Evolutionary conservation across 2,888 invertebrate genomes (phyloP), one percentile per base, ranked within the genome.

Genomic region (Peribatodes rhomboidaria): DNA sequence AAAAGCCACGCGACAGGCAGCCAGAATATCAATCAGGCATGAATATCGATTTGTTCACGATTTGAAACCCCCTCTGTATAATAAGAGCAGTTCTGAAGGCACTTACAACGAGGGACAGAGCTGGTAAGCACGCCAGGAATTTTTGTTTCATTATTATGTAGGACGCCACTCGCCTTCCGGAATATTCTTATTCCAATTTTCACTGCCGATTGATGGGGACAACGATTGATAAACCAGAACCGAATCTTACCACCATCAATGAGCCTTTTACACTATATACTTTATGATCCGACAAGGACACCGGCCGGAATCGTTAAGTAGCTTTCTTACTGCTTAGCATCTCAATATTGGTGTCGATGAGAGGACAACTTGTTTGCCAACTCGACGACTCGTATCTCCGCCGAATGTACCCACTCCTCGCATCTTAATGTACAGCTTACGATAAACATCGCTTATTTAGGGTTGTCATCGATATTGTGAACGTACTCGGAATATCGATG

Each of bases 111-210:
- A 44, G 14, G 27, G 68, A 61, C 67, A 37, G 22, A 60, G 58
- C 56, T 46, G 9, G 54, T 50, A 33, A 65, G 56, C 67, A 61
- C 54, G 58, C 61, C 20, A 61, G 54, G 35, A 55, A 68, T 67
- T 41, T 63, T 47, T 44, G 55, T 68, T 70, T 65, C 62, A 67
- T 72, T 72, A 72, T 69, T 70, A 66, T 50, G 50, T 50, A 50
- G 47, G 60, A 66, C 44, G 31, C 46, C 31, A 33, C 33, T 37
- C 16, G 33, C 20, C 47, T 13, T 33, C 47, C 7, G 27, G 42
- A 64, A 58, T 54, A 59, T 49, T 63, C 31, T 56, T 49, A 46
- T 50, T 27, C 22, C 42, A 47, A 18, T 37, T 49, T 61, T 57
- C 46, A 62, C 42, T 35, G 27, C 35, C 62, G 22, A 58, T 58